Base-by-base conservation (phyloP, 2,113 vertebrate genomes). In the Geococcyx californianus region DNA sequence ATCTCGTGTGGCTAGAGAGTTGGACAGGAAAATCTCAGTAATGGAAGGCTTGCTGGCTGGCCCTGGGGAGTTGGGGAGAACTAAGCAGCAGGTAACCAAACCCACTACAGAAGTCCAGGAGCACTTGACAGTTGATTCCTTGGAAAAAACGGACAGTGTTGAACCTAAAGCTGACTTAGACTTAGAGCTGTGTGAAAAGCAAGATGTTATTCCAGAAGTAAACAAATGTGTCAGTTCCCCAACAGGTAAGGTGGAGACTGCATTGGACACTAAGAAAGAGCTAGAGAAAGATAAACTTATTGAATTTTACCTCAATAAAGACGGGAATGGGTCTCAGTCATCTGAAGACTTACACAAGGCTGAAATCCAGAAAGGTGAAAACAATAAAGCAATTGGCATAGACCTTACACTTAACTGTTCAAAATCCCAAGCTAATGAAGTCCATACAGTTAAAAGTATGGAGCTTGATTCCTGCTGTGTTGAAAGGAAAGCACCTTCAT, bases 221-320 rank as follows among this genome's bases (percentile, higher is more conserved):
- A 97, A 98, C 96, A 98, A 98, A 94, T 96, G 90, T 83, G 89
- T 97, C 87, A 96, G 96, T 89, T 98, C 97, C 87, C 98, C 98
- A 0, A 97, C 97, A 94, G 96, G 90, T 97, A 97, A 96, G 70
- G 80, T 96, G 63, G 97, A 98, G 70, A 97, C 96, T 78, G 89
- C 93, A 42, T n/a, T 97, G 96, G 97, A 95, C 90, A 93, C 97
- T 72, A 97, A 97, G 40, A 96, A 98, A 90, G 97, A 97, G 40
- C 77, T 98, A 62, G 97, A 98, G 96, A 98, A 98, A 97, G 97
- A 98, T 77, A 98, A 98, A 94, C 98, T 98, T 89, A 98, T 98
- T 87, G 98, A 98, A 93, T 98, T 98, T 97, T 98, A 98, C 96
- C 97, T 98, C 80, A 97, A 34, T 97, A 97, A 97, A 85, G 97